These are phyloP conservation scores for Amphiduros pacificus DNA, from an alignment of 2,888 invertebrate species.

Conservation along the genomic window DNA sequence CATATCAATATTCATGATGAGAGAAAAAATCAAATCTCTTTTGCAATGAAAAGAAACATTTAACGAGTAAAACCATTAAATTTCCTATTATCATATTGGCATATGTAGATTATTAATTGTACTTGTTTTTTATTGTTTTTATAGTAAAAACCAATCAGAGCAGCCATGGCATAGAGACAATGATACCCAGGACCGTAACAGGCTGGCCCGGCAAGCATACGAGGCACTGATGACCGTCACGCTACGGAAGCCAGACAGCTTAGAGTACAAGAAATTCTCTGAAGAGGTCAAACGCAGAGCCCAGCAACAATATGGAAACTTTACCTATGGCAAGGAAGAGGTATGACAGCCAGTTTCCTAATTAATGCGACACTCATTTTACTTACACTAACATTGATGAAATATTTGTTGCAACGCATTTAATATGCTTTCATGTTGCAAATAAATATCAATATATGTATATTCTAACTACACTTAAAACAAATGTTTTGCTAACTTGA, in stretches of 20 bases:
- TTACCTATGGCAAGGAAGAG: conserved; percentile 55
- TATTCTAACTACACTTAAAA: too few relatives aligned
- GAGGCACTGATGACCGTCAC: conserved; percentile 57
- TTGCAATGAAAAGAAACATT: too few relatives aligned
- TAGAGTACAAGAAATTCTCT: conserved; percentile 47
- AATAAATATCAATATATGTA: too few relatives aligned
- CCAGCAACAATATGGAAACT: conserved; percentile 42
- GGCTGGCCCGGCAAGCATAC: conserved; percentile 62
- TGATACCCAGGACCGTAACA: conserved; percentile 80
- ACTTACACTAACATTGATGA: too few relatives aligned
- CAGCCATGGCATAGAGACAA: conserved; percentile 85
- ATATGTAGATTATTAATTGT: too few relatives aligned
- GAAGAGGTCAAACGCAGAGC: conserved; percentile 52
- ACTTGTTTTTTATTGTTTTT: conserved; percentile 4
- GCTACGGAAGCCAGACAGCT: conserved; percentile 53
- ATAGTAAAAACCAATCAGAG: conserved; percentile 55
- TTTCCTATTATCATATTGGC: too few relatives aligned
- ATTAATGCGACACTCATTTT: too few relatives aligned
- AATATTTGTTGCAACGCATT: not conserved
- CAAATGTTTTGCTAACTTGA: too few relatives aligned
- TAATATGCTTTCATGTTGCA: too few relatives aligned
- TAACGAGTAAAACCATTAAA: too few relatives aligned
- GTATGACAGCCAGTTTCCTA: conserved; percentile 30
- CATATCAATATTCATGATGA: too few relatives aligned
- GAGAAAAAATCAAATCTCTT: too few relatives aligned